A percentile compares a stretch with the other conserved stretches of the same genome.
These are phyloP conservation scores for Leptobrachium leishanense DNA, from an alignment of 2,113 vertebrate species.

Conservation along the genomic window DNA sequence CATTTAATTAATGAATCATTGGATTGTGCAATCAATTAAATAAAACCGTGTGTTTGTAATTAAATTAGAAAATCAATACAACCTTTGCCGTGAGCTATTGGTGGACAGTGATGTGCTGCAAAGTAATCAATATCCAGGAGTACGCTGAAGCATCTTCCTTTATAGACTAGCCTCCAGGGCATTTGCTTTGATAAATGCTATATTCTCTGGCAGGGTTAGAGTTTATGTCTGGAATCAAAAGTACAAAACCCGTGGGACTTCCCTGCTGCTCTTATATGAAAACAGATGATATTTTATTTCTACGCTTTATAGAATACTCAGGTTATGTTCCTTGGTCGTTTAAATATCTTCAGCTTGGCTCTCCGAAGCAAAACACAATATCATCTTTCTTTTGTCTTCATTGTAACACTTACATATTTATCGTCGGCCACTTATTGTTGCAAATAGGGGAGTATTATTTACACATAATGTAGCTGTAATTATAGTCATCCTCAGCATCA, in stretches of 20 bases:
- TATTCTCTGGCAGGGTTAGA: background rate
- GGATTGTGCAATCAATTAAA: conserved; percentile 35
- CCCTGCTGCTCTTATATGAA: background rate
- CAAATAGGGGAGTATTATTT: no score
- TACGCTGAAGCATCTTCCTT: background rate
- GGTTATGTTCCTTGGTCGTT: background rate
- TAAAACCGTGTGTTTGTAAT: conserved; percentile 39
- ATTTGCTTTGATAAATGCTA: background rate
- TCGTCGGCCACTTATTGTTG: no score
- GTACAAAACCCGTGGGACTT: background rate
- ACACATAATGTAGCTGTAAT: no score
- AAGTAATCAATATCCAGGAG: conserved; percentile 27
- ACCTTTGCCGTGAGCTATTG: conserved; percentile 30
- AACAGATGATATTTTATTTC: conserved; percentile 7
- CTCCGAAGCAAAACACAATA: background rate
- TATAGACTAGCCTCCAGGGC: conserved; percentile 6
- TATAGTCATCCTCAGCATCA: no score
- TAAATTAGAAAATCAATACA: conserved; percentile 33
- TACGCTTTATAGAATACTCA: background rate
- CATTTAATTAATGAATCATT: conserved; percentile 41
- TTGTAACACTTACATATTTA: no score
- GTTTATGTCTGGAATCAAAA: conserved; percentile 5
- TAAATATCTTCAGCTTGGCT: background rate
- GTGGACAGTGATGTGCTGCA: conserved; percentile 21
- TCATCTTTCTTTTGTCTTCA: background rate